Evolutionary conservation across 64 coral and sea anemone species (phyloP).

Genomic region (Hydrozoanthus tunicans): DNA sequence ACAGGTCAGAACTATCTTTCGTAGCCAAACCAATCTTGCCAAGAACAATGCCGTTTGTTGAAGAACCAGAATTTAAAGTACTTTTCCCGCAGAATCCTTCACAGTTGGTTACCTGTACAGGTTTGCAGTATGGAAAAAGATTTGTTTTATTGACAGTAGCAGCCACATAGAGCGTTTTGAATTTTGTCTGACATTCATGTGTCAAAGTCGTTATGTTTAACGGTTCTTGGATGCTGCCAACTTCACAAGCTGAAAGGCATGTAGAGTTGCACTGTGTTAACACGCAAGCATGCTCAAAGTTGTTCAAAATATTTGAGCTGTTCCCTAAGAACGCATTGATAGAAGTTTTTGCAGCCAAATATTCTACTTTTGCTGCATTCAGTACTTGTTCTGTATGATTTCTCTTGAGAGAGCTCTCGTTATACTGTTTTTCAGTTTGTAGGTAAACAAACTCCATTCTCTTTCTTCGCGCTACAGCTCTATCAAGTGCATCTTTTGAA

Average conservation of each 20-base stretch:
- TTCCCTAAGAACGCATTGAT: not conserved
- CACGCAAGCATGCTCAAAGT: slow-evolving; percentile 30
- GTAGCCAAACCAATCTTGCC: not conserved
- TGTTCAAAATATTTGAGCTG: slow-evolving; percentile 3
- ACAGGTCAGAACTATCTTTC: not conserved
- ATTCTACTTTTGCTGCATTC: not conserved
- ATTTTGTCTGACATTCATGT: slow-evolving; percentile 38
- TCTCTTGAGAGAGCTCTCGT: not conserved
- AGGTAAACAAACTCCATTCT: not conserved
- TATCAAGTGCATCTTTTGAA: slow-evolving; percentile 12
- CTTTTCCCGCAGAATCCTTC: slow-evolving; percentile 9
- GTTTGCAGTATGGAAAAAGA: not conserved
- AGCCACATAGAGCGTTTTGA: not conserved
- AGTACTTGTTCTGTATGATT: slow-evolving; percentile 6
- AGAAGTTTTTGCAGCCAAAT: not conserved
- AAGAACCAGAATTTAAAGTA: not conserved
- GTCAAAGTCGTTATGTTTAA: slow-evolving; percentile 20
- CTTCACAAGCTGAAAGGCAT: slow-evolving; percentile 30
- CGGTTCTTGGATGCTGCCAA: not conserved
- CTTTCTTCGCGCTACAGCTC: not conserved
- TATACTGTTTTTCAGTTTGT: not conserved
- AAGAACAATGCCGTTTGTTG: not conserved
- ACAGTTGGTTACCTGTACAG: not conserved
- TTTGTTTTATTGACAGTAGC: not conserved
- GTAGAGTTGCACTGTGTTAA: slow-evolving; percentile 17